These are phyloP conservation scores for Imbricaverruca yamaguchii DNA, from an alignment of 2,888 invertebrate species.

Conservation along the genomic window DNA sequence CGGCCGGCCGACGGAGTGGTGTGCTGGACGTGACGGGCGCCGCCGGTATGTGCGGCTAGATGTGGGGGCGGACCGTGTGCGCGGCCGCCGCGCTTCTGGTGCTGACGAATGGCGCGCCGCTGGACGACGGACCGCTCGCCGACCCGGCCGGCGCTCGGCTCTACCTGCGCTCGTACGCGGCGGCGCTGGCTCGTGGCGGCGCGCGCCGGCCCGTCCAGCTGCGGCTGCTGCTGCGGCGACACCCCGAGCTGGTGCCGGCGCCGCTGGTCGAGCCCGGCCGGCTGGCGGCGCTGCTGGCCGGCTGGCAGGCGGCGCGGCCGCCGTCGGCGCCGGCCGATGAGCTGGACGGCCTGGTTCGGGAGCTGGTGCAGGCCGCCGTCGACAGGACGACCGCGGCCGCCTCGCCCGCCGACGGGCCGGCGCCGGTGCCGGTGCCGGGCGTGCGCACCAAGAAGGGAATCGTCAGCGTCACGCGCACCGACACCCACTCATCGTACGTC, in stretches of 20 bases:
- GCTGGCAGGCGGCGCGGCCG: not conserved
- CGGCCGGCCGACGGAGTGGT: slow-evolving; percentile 25
- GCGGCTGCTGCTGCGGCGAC: not conserved
- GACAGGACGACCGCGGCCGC: not conserved
- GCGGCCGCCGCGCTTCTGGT: slow-evolving; percentile 1
- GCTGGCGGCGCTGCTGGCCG: slow-evolving; percentile 8
- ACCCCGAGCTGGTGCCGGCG: not conserved
- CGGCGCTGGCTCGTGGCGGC: not conserved
- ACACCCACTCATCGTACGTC: slow-evolving; percentile 27
- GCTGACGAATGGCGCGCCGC: too few species aligned
- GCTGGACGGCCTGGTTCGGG: not conserved
- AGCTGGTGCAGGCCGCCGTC: not conserved
- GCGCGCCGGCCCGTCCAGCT: not conserved
- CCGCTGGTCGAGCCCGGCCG: not conserved
- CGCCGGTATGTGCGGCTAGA: not conserved
- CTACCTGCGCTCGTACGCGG: not conserved
- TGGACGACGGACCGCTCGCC: not conserved
- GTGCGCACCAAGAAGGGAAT: slow-evolving; percentile 29
- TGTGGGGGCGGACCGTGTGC: not conserved
- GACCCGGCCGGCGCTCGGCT: not conserved
- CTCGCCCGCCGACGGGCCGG: not conserved
- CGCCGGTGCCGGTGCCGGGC: slow-evolving; percentile 16
- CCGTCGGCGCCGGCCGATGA: not conserved
- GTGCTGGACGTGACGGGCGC: slow-evolving; percentile 24
- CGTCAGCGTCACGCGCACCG: slow-evolving; percentile 26